A percentile compares a stretch with the other conserved stretches of the same genome.
These are phyloP conservation scores for Caretta caretta DNA, from an alignment of 2,113 vertebrate species.

Conservation along the genomic window DNA sequence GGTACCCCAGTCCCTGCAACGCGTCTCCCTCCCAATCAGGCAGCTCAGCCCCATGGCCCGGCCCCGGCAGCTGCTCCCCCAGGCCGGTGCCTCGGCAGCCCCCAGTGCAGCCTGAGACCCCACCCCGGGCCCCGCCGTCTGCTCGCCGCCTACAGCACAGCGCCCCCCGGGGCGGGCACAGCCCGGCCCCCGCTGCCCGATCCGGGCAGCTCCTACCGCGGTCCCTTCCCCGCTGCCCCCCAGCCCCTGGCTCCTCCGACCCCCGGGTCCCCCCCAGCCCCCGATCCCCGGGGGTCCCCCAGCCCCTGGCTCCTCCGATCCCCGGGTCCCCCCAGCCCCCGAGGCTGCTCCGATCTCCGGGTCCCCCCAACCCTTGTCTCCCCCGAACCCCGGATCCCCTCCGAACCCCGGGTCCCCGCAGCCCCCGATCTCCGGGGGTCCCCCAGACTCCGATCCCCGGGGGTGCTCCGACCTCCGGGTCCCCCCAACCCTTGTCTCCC, in stretches of 20 bases:
- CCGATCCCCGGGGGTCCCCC: not conserved
- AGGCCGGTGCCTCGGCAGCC: rapidly evolving
- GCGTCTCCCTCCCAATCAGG: not conserved
- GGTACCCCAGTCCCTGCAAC: not conserved
- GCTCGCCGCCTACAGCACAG: not conserved
- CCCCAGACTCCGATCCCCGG: too few relatives aligned
- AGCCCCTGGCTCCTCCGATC: not conserved
- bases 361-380: too few relatives aligned
- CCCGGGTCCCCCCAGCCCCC: not conserved
- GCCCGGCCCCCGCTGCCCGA: not conserved
- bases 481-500: too few relatives aligned
- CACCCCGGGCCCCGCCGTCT: not conserved
- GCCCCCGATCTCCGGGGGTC: too few relatives aligned
- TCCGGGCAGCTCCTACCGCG: not conserved
- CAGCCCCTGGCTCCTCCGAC: not conserved
- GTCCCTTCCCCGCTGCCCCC: not conserved
- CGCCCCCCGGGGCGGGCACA: not conserved
- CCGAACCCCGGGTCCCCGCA: not conserved
- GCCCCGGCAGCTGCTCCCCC: not conserved
- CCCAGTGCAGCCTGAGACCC: not conserved
- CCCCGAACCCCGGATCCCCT: too few relatives aligned
- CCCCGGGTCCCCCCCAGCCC: not conserved
- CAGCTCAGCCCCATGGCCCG: not conserved
- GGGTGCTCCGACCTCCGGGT: too few relatives aligned
- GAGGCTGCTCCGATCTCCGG: not conserved